Conservation (phyloP, 1,140 invertebrate species). For the Mamestra configurata region DNA sequence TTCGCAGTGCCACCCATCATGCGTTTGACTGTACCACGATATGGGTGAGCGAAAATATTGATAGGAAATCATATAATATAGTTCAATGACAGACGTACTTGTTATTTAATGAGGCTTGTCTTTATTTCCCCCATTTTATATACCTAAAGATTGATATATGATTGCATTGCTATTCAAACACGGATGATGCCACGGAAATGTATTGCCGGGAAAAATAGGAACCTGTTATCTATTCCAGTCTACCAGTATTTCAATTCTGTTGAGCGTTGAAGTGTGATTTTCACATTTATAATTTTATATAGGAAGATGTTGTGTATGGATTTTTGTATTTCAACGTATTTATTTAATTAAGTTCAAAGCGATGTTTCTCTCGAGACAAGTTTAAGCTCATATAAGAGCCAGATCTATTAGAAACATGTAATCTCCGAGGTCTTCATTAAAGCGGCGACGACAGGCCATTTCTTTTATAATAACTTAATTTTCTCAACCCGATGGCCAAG, state of each 20-base stretch:
- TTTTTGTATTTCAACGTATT: too few relatives aligned
- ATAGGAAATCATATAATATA: background rate
- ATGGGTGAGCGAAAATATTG: too few relatives aligned
- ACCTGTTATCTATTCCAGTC: too few relatives aligned
- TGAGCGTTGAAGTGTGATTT: too few relatives aligned
- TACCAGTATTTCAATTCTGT: too few relatives aligned
- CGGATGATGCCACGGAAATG: too few relatives aligned
- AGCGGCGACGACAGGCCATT: background rate
- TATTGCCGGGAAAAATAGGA: too few relatives aligned
- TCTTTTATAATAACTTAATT: constrained; percentile 35
- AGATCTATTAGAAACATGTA: constrained; percentile 21
- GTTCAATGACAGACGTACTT: background rate
- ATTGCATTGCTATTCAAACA: too few relatives aligned
- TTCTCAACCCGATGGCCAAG: background rate
- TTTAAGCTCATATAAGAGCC: background rate
- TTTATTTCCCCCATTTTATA: background rate
- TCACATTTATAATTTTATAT: too few relatives aligned
- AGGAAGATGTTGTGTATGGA: too few relatives aligned
- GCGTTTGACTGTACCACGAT: background rate
- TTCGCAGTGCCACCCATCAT: background rate
- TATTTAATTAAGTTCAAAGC: too few relatives aligned
- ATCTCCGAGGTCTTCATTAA: constrained; percentile 10
- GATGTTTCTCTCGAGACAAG: background rate
- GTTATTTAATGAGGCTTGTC: background rate
- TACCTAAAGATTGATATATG: too few relatives aligned